Evolutionary conservation across 2,113 vertebrate species (phyloP), one percentile per base, ranked within the genome.

Genomic region (Chaetodon trifascialis): DNA sequence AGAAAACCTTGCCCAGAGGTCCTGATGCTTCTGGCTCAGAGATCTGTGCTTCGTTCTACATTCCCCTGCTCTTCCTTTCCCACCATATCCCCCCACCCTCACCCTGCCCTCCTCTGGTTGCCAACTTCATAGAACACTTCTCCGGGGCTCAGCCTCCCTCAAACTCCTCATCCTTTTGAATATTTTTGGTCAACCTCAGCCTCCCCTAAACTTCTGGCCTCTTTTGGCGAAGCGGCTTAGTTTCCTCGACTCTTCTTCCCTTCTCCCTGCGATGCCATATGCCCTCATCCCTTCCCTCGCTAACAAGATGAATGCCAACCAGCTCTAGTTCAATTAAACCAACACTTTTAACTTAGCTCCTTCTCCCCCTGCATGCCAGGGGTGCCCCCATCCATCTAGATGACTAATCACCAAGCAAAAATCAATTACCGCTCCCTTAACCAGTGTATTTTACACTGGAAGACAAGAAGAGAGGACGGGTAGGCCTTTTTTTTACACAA

Each of bases 401-500:
- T 91, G 91, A 92, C 83, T 81, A 83, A 92, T 89, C 80, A 55
- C 84, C 47, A 12, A 40, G 84, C 76, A 77, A 64, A 89, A 92
- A 92, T 92, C 89, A 94, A 94, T 94, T 91, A 91, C 67, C 17
- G 46, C 54, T 66, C 40, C 47, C 30, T 74, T 85, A 89, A 91
- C 81, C 84, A 88, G 88, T 60, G 46, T 62, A 78, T 87, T 89
- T 89, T 81, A 92, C 80, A 90, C 78, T 47, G 36, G 0, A 63
- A 60, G 64, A 68, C 67, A 76, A 75, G 60, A 78, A 66, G 0
- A 12, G 63, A 73, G 23, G 66, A 15, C 36, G 56, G 80, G 15
- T 64, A 30, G 36, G 17, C 10, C 46, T 76, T 56, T 76, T 30
- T 79, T n/a, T 79, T 68, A 79, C 11, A 56, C 60, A 74, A 51